Evolutionary conservation across 92 coral and sea anemone species (phyloP).

Genomic region (Porites evermanni): DNA sequence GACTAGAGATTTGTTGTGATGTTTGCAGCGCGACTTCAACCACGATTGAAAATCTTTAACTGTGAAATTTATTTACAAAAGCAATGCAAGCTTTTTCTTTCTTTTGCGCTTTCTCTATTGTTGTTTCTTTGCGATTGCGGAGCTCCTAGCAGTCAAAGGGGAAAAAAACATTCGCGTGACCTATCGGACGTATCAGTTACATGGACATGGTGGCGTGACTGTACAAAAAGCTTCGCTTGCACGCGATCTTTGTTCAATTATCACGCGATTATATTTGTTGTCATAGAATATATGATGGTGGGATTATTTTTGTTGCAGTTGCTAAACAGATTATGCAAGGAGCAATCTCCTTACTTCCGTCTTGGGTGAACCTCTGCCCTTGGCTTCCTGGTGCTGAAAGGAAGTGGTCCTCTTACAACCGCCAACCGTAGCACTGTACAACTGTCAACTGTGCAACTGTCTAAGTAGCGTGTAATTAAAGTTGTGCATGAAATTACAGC

Average conservation of each 20-base stretch:
- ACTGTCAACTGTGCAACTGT: too few species aligned
- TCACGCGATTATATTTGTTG: constrained; percentile 6
- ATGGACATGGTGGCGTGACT: constrained; percentile 6
- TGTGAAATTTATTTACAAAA: background rate
- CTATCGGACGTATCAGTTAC: background rate
- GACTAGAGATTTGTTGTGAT: background rate
- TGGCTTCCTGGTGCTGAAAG: too few species aligned
- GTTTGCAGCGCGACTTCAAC: background rate
- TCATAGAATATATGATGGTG: background rate
- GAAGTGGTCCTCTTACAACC: too few species aligned
- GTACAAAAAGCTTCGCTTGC: background rate
- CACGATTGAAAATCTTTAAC: background rate
- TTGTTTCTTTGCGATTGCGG: constrained; percentile 6
- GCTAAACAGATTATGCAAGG: too few species aligned
- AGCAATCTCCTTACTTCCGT: too few species aligned
- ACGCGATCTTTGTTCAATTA: background rate
- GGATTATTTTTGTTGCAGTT: background rate
- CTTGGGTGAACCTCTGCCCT: too few species aligned
- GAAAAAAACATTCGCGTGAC: background rate
- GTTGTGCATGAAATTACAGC: too few species aligned
- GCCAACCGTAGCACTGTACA: too few species aligned
- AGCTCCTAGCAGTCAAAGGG: background rate
- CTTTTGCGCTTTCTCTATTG: background rate
- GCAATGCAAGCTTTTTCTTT: background rate
- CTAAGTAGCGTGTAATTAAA: too few species aligned